Evolutionary conservation across 2,888 invertebrate species (phyloP).

Genomic region (Trachelus tabidus): DNA sequence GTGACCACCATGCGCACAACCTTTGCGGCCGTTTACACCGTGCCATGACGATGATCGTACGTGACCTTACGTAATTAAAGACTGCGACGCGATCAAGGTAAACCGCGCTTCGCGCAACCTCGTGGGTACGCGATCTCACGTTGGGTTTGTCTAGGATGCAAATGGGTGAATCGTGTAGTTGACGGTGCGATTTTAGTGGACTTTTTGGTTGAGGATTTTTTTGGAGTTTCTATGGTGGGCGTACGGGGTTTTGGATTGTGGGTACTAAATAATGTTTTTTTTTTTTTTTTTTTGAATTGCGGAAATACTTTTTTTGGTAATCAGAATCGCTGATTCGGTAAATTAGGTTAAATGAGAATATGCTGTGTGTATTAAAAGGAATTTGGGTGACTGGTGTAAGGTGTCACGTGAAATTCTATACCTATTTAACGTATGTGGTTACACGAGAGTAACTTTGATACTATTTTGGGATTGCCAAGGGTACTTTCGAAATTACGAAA

Average conservation of each 20-base stretch:
- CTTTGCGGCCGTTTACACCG: constrained; percentile 12
- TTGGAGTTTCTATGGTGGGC: not conserved
- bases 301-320: not conserved
- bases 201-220: not conserved
- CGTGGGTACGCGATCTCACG: not conserved
- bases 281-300: not conserved
- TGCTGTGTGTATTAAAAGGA: not conserved
- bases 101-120: not conserved
- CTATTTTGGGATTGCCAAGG: no score
- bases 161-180: not conserved
- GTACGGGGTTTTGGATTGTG: not conserved
- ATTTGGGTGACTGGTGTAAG: no score
- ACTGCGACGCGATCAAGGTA: not conserved
- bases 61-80: constrained; percentile 8
- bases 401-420: no score
- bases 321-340: not conserved
- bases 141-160: not conserved
- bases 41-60: not conserved
- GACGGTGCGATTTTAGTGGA: not conserved
- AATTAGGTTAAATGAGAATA: no score
- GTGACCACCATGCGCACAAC: constrained; percentile 16
- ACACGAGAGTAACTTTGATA: no score
- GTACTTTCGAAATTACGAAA: no score
- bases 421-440: no score
- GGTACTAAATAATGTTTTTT: not conserved